Evolutionary conservation across 2,113 vertebrate genomes (phyloP).

Genomic region (Speoplatyrhinus poulsoni): DNA sequence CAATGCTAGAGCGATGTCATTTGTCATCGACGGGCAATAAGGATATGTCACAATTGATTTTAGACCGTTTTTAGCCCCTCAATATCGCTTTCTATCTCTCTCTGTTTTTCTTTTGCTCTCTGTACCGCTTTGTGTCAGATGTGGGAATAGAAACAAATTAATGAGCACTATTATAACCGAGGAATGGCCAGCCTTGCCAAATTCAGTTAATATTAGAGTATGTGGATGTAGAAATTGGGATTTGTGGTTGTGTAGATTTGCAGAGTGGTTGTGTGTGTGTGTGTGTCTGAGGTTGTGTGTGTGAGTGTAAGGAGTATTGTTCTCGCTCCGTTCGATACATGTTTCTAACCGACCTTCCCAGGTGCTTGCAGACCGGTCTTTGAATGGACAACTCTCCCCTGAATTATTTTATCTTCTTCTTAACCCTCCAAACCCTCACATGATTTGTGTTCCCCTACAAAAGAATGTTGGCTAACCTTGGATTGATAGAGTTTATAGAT

Average conservation of each 20-base stretch:
- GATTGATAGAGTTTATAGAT: slow-evolving; percentile 37
- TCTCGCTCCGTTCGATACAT: slow-evolving; percentile 27
- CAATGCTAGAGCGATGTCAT: slow-evolving; percentile 64
- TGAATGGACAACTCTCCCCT: slow-evolving; percentile 6
- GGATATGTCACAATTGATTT: slow-evolving; percentile 77
- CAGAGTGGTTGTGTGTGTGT: neutral
- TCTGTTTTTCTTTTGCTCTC: neutral
- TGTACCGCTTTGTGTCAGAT: slow-evolving; percentile 19
- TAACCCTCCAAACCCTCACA: neutral
- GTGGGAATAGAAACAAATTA: slow-evolving; percentile 46
- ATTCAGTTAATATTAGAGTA: slow-evolving; percentile 53
- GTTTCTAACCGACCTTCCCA: slow-evolving; percentile 31
- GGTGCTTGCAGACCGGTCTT: slow-evolving; percentile 1
- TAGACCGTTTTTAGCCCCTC: slow-evolving; percentile 21
- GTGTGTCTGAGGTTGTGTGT: slow-evolving; percentile 1
- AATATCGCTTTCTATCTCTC: slow-evolving; percentile 2
- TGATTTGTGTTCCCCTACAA: slow-evolving; percentile 18
- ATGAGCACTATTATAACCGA: slow-evolving; percentile 51
- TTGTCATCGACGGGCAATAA: slow-evolving; percentile 73
- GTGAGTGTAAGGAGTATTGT: neutral
- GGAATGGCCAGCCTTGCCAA: slow-evolving; percentile 50
- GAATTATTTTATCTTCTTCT: neutral
- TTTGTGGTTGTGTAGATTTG: slow-evolving; percentile 2
- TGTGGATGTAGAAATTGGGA: slow-evolving; percentile 7
- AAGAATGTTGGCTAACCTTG: slow-evolving; percentile 29